These are phyloP conservation scores for Trachemys scripta DNA, from an alignment of 2,113 vertebrate species.

Conservation along the genomic window DNA sequence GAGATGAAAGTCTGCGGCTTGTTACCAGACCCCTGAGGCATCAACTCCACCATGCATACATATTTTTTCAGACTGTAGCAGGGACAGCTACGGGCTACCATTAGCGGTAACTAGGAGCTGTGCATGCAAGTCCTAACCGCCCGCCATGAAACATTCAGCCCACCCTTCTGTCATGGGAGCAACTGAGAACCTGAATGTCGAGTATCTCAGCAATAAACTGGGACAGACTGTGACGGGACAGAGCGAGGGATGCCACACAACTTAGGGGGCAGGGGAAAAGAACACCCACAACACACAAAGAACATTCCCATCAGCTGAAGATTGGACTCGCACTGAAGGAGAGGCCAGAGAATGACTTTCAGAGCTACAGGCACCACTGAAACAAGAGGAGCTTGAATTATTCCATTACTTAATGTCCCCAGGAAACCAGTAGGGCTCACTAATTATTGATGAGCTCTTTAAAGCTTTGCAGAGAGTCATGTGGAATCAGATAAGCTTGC, in stretches of 20 bases:
- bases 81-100: neutral
- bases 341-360: neutral
- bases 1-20: neutral
- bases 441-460: neutral
- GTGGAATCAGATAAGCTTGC: neutral
- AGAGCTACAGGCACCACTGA: neutral
- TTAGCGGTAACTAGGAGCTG: neutral
- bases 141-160: neutral
- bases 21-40: neutral
- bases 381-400: neutral
- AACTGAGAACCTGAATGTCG: neutral
- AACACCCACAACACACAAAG: neutral
- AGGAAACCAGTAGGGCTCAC: neutral
- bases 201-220: neutral
- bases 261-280: neutral
- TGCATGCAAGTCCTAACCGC: neutral
- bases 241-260: neutral
- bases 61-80: neutral
- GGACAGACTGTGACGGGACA: neutral
- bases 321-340: neutral
- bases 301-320: neutral
- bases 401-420: neutral
- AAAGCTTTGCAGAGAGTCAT: neutral
- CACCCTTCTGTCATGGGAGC: neutral
- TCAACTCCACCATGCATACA: neutral